phyloP scores from a whole-genome alignment of 1,140 invertebrate species.

The Nephila pilipes region DNA sequence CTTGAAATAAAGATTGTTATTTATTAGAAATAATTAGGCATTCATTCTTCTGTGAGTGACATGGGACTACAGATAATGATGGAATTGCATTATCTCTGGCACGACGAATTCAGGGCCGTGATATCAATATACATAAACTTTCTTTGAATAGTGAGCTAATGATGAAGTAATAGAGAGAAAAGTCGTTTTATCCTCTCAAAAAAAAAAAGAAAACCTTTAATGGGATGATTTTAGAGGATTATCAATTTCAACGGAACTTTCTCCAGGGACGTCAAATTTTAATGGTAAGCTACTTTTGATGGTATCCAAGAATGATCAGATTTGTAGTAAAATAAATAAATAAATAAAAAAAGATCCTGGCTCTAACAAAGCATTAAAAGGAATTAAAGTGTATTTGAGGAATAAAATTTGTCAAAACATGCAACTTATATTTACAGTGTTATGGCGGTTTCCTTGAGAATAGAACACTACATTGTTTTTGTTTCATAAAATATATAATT shows the following conservation, averaged over 20 bases:
- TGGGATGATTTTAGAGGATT: not conserved
- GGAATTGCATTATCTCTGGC: not conserved
- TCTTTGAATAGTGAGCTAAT: not conserved
- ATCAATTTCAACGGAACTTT: not conserved
- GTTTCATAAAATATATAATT: no score
- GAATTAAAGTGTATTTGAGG: no score
- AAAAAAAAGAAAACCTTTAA: not conserved
- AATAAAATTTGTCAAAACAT: no score
- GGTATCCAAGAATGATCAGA: not conserved
- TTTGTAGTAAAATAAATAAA: no score
- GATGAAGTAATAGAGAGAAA: not conserved
- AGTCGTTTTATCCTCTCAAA: not conserved
- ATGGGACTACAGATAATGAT: not conserved
- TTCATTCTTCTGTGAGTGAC: not conserved
- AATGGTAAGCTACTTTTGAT: slow-evolving; percentile 3
- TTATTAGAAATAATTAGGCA: not conserved
- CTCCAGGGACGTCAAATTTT: not conserved
- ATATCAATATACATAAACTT: not conserved
- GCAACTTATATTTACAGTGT: no score
- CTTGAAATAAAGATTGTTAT: not conserved
- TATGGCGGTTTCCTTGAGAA: no score
- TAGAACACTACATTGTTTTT: no score
- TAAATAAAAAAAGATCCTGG: no score
- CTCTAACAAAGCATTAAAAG: no score
- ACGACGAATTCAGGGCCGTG: not conserved